These are phyloP conservation scores for Drosophila pallidifrons DNA, from an alignment of 1,140 invertebrate genomes.

Conservation along the genomic window DNA sequence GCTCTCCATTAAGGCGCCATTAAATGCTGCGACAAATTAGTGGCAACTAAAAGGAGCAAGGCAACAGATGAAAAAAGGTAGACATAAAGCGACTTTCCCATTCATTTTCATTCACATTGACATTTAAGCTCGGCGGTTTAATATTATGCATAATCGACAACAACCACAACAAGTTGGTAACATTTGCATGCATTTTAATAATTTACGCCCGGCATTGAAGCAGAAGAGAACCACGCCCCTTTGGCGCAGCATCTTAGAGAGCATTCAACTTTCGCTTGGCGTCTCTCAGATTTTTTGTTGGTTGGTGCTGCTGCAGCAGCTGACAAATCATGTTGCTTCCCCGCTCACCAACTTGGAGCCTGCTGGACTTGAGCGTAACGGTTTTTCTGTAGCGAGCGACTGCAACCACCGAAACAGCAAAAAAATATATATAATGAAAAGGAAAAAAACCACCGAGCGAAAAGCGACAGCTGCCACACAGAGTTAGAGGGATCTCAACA, in stretches of 20 bases:
- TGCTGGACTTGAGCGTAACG: constrained; percentile 24
- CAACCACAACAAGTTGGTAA: constrained; percentile 7
- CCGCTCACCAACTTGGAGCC: constrained; percentile 15
- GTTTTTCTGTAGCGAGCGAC: constrained; percentile 22
- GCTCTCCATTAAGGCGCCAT: constrained; percentile 45
- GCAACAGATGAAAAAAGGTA: not conserved
- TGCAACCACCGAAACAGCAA: constrained; percentile 28
- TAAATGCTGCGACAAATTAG: constrained; percentile 53
- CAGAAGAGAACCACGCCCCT: not conserved
- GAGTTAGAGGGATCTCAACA: constrained; percentile 19
- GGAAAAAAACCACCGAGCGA: constrained; percentile 6
- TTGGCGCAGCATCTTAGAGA: not conserved
- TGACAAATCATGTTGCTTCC: constrained; percentile 15
- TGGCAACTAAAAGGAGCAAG: constrained; percentile 15
- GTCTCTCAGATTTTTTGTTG: not conserved
- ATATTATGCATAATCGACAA: constrained; percentile 7
- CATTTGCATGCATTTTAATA: constrained; percentile 40
- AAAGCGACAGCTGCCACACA: constrained; percentile 68
- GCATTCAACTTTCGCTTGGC: constrained; percentile 16
- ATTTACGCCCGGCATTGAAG: constrained; percentile 27
- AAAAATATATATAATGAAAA: too few relatives aligned
- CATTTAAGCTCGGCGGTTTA: constrained; percentile 19
- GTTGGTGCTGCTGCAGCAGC: constrained; percentile 3
- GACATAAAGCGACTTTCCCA: constrained; percentile 42
- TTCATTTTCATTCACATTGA: constrained; percentile 32